Evolutionary conservation across 2,888 invertebrate genomes (phyloP), one percentile per base, ranked within the genome.

Genomic region (Tinea pellionella): DNA sequence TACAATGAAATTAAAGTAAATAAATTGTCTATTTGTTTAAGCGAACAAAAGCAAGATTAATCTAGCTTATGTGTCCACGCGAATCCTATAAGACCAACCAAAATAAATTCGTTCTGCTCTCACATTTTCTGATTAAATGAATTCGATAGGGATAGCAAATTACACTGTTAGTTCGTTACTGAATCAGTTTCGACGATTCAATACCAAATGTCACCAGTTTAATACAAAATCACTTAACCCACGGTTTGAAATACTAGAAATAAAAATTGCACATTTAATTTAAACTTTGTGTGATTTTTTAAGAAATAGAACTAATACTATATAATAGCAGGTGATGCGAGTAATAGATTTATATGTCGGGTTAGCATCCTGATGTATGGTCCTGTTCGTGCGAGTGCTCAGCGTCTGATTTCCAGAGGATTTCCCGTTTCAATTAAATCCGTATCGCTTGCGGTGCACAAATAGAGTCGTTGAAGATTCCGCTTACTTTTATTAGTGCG

Each of bases 381-480:
- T 53, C 24, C 53, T 24, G 53, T 57, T 57, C 57, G 57, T 19
- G n/a, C 30, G 32, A 57, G 57, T 57, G 57, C 32, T 56, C 60
- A 15, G 61, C 59, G 59, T 61, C 51, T 61, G 62, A 66, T 66
- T 67, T 65, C 65, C 61, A 59, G 62, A 15, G 57, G 57, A 57
- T 57, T 69, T 65, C 65, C 67, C 63, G 65, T 70, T 74, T 72
- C 71, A 73, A 73, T 74, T 73, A 73, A 71, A 63, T 69, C 63
- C 62, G 62, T 65, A 67, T 65, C 62, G 65, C 43, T 64, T 69
- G 68, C 29, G 64, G 64, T 63, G 62, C 64, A 64, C 64, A 68
- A 66, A 70, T 67, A 67, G 66, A 53, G 19, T 24, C 53, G 12
- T 18, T 12, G 16, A 53, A 53, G 53, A 53, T 53, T 53, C 53